Evolutionary conservation across 2,888 invertebrate species (phyloP).

Genomic region (Timema cristinae): DNA sequence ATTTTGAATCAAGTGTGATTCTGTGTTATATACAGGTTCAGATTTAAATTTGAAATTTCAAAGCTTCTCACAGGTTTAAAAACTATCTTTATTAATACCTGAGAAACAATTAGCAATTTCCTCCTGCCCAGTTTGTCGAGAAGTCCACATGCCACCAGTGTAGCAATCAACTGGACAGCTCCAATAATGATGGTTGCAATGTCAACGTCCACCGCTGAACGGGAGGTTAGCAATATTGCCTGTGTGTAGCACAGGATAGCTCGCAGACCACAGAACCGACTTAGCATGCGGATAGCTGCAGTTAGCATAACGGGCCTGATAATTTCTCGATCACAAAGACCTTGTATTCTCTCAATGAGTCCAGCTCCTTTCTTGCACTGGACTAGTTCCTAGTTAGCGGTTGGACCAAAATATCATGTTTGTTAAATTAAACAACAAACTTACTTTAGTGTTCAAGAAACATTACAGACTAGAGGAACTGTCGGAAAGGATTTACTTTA

Average conservation of each 20-base stretch:
- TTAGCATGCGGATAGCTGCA: conserved; percentile 26
- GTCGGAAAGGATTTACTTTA: no score
- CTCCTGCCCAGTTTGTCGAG: conserved; percentile 45
- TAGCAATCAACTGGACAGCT: conserved; percentile 37
- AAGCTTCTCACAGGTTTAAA: no score
- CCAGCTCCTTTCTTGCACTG: conserved; percentile 27
- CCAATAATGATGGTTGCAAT: conserved; percentile 37
- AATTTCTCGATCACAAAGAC: conserved; percentile 25
- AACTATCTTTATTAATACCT: conserved; percentile 30
- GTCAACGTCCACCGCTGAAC: conserved; percentile 29
- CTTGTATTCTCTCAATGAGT: conserved; percentile 21
- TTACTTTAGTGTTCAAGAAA: no score
- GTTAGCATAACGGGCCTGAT: conserved; percentile 25
- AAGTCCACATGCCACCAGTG: conserved; percentile 35
- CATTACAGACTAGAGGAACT: no score
- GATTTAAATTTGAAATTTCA: no score
- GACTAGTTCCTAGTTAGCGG: conserved; percentile 23
- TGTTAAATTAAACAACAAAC: no score
- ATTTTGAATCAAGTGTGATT: no score
- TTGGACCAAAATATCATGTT: not conserved
- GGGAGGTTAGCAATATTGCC: conserved; percentile 24
- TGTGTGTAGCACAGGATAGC: conserved; percentile 32
- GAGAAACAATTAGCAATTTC: conserved; percentile 43
- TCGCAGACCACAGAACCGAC: conserved; percentile 32
- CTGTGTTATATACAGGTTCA: no score